Conservation (phyloP, 2,888 invertebrate genomes). For the Willowsia nigromaculata region DNA sequence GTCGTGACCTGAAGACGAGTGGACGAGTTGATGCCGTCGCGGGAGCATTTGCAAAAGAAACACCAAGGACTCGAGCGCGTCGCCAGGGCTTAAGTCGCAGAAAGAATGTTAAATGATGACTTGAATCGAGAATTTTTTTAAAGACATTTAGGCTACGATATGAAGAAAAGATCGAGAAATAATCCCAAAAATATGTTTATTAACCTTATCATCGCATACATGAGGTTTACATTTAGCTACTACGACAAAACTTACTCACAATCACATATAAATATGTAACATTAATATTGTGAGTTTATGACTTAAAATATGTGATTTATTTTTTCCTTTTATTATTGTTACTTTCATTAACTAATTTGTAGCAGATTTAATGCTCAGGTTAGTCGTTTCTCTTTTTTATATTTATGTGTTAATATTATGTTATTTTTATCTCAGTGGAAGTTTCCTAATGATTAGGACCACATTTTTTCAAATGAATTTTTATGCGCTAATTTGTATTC, state of each 20-base stretch:
- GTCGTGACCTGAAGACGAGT: neutral
- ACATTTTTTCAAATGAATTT: neutral
- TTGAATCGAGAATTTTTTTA: neutral
- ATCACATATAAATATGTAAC: too few species aligned
- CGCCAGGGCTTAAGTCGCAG: constrained; percentile 5
- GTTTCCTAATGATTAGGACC: neutral
- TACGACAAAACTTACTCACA: too few species aligned
- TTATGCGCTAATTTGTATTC: neutral
- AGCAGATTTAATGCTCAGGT: too few species aligned
- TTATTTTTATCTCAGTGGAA: neutral
- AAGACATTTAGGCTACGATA: neutral
- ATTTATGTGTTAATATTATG: neutral
- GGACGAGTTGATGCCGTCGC: neutral
- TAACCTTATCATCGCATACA: too few species aligned
- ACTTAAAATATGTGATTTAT: too few species aligned
- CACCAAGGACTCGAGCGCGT: constrained; percentile 21
- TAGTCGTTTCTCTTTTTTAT: too few species aligned
- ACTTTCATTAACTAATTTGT: too few species aligned
- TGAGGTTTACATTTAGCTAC: too few species aligned
- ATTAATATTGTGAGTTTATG: too few species aligned
- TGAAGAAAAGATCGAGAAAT: too few species aligned
- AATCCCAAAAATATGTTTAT: too few species aligned
- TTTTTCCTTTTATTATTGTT: too few species aligned
- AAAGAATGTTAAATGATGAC: neutral
- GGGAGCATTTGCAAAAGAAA: neutral